These are phyloP conservation scores for Platyscapa corneri DNA, from an alignment of 1,140 invertebrate species.

Conservation along the genomic window DNA sequence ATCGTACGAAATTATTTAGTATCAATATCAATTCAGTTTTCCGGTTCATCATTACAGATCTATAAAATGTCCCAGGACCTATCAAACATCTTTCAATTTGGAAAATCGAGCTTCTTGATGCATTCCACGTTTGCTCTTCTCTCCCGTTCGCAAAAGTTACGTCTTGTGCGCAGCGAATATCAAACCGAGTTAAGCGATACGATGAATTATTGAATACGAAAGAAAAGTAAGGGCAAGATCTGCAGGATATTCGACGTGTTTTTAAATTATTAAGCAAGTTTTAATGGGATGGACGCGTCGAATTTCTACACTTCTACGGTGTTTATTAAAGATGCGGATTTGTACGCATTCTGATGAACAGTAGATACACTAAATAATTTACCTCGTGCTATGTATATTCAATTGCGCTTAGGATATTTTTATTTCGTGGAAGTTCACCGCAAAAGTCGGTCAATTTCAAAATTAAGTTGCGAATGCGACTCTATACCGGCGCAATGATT, in stretches of 20 bases:
- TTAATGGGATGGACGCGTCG: background rate
- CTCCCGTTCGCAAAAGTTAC: slow-evolving; percentile 14
- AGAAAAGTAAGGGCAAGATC: background rate
- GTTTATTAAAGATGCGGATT: slow-evolving; percentile 24
- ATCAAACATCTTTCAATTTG: slow-evolving; percentile 21
- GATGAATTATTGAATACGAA: slow-evolving; percentile 37
- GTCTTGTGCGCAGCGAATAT: background rate
- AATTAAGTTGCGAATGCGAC: slow-evolving; percentile 13
- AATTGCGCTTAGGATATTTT: background rate
- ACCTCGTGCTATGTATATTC: background rate
- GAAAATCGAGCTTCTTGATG: slow-evolving; percentile 27
- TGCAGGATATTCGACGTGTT: background rate
- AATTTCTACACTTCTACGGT: slow-evolving; percentile 25
- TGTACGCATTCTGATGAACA: background rate
- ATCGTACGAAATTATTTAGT: background rate
- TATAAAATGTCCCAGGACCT: slow-evolving; percentile 13
- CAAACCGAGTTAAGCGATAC: slow-evolving; percentile 13
- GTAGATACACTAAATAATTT: background rate
- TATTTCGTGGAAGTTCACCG: background rate
- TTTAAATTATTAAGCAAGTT: slow-evolving; percentile 35
- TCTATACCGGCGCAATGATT: background rate
- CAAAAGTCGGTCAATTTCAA: background rate
- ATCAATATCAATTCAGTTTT: slow-evolving; percentile 25
- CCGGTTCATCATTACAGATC: slow-evolving; percentile 6
- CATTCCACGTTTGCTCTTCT: background rate